A percentile compares a stretch with the other conserved stretches of the same genome.
These are phyloP conservation scores for Triops cancriformis DNA, from an alignment of 1,140 invertebrate genomes.

Conservation along the genomic window DNA sequence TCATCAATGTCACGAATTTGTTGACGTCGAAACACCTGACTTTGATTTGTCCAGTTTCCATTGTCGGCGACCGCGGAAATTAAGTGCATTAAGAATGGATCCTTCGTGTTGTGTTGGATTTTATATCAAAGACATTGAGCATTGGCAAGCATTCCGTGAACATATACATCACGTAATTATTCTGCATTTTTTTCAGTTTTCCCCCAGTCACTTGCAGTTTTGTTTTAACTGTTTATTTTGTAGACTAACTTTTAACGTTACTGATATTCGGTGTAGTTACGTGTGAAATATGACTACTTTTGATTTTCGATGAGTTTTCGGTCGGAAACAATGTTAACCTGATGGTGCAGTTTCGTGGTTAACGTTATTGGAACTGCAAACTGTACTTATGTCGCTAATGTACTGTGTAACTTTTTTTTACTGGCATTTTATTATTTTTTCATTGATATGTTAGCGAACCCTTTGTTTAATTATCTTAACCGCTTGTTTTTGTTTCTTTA, in stretches of 20 bases:
- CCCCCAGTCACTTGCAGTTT: neutral
- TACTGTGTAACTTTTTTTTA: too few species aligned
- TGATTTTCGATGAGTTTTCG: too few species aligned
- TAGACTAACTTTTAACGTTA: too few species aligned
- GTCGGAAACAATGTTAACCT: too few species aligned
- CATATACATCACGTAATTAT: neutral
- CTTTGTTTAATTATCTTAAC: neutral
- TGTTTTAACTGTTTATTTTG: too few species aligned
- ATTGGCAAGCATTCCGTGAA: neutral
- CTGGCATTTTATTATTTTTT: too few species aligned
- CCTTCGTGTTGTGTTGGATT: slow-evolving; percentile 90
- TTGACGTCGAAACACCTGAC: slow-evolving; percentile 64
- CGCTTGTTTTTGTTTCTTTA: neutral
- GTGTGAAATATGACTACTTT: too few species aligned
- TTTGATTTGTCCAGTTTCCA: slow-evolving; percentile 71
- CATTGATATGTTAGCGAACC: too few species aligned
- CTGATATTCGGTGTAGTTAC: too few species aligned
- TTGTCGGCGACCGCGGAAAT: slow-evolving; percentile 75
- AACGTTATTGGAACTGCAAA: too few species aligned
- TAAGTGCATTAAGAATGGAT: slow-evolving; percentile 80
- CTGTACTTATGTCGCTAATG: too few species aligned
- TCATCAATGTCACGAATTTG: slow-evolving; percentile 83
- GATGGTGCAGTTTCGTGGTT: too few species aligned
- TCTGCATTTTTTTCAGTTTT: neutral
- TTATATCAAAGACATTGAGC: slow-evolving; percentile 40